phyloP scores from a whole-genome alignment of 2,888 invertebrate species.

The Monoplex corrugatus region DNA sequence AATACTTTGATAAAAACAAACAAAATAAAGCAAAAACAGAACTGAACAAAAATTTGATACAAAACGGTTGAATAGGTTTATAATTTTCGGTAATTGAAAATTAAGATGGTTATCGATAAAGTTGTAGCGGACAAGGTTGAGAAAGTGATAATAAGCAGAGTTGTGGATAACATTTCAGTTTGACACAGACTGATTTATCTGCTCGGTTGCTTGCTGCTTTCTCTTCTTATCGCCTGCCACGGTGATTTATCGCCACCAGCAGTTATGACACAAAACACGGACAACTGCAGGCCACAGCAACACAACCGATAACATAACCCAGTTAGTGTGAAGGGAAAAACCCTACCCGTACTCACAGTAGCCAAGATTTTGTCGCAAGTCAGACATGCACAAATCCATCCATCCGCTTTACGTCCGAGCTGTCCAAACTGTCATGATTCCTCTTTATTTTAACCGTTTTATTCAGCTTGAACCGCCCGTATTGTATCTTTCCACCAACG shows the following conservation, averaged over 20 bases:
- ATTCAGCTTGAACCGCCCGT: conserved; percentile 48
- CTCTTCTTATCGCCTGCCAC: conserved; percentile 46
- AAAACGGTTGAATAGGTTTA: neutral
- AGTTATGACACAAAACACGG: conserved; percentile 47
- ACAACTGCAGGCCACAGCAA: conserved; percentile 38
- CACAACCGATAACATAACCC: conserved; percentile 24
- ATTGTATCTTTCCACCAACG: conserved; percentile 48
- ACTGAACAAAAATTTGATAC: too few relatives aligned
- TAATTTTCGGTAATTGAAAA: neutral
- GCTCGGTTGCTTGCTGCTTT: conserved; percentile 32
- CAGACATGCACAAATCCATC: conserved; percentile 52
- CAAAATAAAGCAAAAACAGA: neutral
- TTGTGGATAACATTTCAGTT: conserved; percentile 18
- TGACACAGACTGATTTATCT: conserved; percentile 31
- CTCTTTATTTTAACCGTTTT: conserved; percentile 53
- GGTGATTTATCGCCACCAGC: conserved; percentile 35
- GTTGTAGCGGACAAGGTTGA: neutral
- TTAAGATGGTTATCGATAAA: neutral
- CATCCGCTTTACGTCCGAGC: conserved; percentile 50
- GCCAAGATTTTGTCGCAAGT: conserved; percentile 45
- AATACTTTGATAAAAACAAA: neutral
- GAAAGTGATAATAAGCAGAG: neutral
- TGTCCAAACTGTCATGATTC: conserved; percentile 52
- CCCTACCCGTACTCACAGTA: conserved; percentile 43
- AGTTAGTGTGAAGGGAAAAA: conserved; percentile 38